Evolutionary conservation across 2,113 vertebrate species (phyloP).

Genomic region (Alligator mississippiensis): DNA sequence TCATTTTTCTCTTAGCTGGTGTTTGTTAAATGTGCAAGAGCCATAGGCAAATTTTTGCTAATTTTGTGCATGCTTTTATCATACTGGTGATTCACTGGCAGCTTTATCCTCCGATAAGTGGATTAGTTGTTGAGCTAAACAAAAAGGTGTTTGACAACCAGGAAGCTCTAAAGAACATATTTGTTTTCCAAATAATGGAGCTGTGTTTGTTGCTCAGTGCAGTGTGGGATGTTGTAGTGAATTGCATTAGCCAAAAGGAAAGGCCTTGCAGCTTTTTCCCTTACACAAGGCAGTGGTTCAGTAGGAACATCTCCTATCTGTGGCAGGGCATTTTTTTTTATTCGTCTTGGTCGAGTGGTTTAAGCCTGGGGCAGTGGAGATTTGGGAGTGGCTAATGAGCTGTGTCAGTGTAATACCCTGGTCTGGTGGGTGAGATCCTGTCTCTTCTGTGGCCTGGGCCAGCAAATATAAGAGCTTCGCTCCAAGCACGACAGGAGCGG

Average conservation of each 20-base stretch:
- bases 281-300: not conserved
- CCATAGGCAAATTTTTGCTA: conserved; percentile 81
- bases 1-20: conserved; percentile 53
- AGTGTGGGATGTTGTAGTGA: not conserved
- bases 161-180: conserved; percentile 80
- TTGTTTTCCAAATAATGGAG: conserved; percentile 82
- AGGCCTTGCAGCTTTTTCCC: not conserved
- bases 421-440: not conserved
- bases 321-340: not conserved
- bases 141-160: conserved; percentile 79
- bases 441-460: accelerated
- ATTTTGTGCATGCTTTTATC: conserved; percentile 85
- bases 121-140: conserved; percentile 85
- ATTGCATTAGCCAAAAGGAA: conserved; percentile 14
- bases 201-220: conserved; percentile 56
- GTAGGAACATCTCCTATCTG: not conserved
- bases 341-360: not conserved
- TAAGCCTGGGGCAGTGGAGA: not conserved
- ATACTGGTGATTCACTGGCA: conserved; percentile 74
- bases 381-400: not conserved
- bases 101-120: conserved; percentile 85
- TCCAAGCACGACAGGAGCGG: accelerated
- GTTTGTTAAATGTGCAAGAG: conserved; percentile 75
- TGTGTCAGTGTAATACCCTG: accelerated
- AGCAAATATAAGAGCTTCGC: accelerated